Evolutionary conservation across 2,797 vertebrate genomes (phyloP).

Genomic region (Heliangelus exortis): DNA sequence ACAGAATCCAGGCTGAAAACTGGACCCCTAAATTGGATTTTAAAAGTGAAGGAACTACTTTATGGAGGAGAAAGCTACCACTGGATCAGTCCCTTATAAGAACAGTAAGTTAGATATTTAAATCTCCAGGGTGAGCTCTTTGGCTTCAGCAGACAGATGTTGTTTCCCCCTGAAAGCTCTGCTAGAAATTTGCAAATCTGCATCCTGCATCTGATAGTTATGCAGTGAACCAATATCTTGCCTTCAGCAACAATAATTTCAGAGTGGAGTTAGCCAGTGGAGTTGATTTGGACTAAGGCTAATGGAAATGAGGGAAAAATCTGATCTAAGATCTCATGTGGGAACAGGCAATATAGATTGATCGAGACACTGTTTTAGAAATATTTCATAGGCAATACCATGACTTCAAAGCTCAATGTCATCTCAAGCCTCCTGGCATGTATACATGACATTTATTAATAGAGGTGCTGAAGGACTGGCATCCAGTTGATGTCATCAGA

Average conservation of each 20-base stretch:
- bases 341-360: background rate
- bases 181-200: background rate
- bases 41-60: background rate
- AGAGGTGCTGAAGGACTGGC: conserved; percentile 34
- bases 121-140: background rate
- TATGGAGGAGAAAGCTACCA: background rate
- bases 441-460: conserved; percentile 34
- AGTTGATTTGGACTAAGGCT: background rate
- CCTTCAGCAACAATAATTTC: background rate
- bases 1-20: background rate
- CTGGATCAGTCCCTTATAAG: background rate
- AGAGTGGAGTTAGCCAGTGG: background rate
- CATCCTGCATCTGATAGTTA: background rate
- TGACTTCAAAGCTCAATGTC: conserved; percentile 36
- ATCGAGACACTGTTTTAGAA: conserved; percentile 40
- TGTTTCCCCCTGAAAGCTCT: background rate
- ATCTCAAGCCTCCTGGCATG: conserved; percentile 22
- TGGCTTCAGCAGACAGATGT: background rate
- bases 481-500: conserved; percentile 38
- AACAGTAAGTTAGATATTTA: background rate
- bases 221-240: background rate
- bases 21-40: background rate
- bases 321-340: background rate
- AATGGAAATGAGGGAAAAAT: conserved; percentile 16
- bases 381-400: background rate